Evolutionary conservation across 2,888 invertebrate species (phyloP).

Genomic region (Abscondita cerata): DNA sequence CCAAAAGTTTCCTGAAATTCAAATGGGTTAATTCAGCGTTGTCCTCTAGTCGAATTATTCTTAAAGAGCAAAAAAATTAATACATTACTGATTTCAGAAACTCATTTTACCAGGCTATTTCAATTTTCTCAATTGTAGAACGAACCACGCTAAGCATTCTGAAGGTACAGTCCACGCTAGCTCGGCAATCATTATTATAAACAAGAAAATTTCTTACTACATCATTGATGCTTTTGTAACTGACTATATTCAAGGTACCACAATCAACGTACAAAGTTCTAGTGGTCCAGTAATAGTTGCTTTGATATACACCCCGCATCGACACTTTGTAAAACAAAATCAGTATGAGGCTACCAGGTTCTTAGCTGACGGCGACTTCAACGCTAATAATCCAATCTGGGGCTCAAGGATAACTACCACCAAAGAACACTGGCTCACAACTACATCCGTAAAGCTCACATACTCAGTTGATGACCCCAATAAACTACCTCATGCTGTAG

Average conservation of each 20-base stretch:
- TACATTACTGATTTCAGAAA: constrained; percentile 33
- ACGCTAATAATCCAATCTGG: not conserved
- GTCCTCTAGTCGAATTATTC: constrained; percentile 15
- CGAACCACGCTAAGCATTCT: constrained; percentile 24
- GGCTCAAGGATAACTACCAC: not conserved
- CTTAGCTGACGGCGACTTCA: too few relatives aligned
- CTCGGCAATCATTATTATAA: constrained; percentile 30
- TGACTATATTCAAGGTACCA: constrained; percentile 19
- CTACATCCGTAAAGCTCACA: constrained; percentile 11
- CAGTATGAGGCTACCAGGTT: constrained; percentile 6
- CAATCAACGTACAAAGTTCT: constrained; percentile 13
- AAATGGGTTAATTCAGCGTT: constrained; percentile 12
- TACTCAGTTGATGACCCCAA: too few relatives aligned
- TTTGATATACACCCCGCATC: constrained; percentile 12
- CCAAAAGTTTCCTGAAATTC: constrained; percentile 4
- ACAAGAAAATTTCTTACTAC: constrained; percentile 19
- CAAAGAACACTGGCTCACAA: constrained; percentile 7
- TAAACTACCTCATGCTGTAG: too few relatives aligned
- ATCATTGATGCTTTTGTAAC: constrained; percentile 25
- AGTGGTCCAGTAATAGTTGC: constrained; percentile 13
- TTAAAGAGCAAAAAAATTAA: constrained; percentile 24
- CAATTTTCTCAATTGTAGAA: constrained; percentile 23
- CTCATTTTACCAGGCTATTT: constrained; percentile 30
- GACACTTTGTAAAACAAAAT: not conserved
- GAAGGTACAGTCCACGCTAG: constrained; percentile 30